Base-by-base conservation (phyloP, 2,113 vertebrate genomes). In the Tupaia chinensis region DNA sequence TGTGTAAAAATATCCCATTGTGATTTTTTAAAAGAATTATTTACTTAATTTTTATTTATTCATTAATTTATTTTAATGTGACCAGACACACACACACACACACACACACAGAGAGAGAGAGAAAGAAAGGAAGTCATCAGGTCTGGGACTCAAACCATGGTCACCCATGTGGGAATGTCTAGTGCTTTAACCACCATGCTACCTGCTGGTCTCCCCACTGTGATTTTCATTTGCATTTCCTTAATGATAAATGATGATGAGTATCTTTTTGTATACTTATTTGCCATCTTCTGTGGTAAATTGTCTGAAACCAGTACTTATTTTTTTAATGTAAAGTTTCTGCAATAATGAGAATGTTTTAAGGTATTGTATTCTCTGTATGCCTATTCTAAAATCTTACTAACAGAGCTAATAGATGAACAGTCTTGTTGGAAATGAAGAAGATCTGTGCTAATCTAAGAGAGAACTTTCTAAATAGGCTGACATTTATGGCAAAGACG, bases 331-430 rank as follows among this genome's bases (percentile, higher is more conserved):
- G 25, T 61, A 25, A 68, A 85, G 16, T 60, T 89, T 93, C n/a
- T 93, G 44, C 29, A 66, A 27, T 32, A 61, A 54, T 34, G 32
- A 90, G 32, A 86, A 56, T 34, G 20, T 32, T 60, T 60, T 89
- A 58, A 84, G 44, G 29, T 12, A 65, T 19, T 84, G 12, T 58
- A 44, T 27, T 58, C 6, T 66, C 29, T 61, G 19, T 74, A 79
- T 93, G 79, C 60, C n/a, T 83, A n/a, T 85, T 85, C 32, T 89
- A 89, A 85, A 95, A 85, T 93, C 61, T 72, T 73, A 1, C 68
- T 80, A 60, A 89, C 53, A 86, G 25, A 80, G 13, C 60, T 74
- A 20, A 34, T 23, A 73, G 80, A 89, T 79, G 54, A 86, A 73
- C 2, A n/a, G 34, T 44, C 53, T 20, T 25, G 25, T 32, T 66